These are phyloP conservation scores for Sycophila texana DNA, from an alignment of 2,888 invertebrate genomes.

Conservation along the genomic window DNA sequence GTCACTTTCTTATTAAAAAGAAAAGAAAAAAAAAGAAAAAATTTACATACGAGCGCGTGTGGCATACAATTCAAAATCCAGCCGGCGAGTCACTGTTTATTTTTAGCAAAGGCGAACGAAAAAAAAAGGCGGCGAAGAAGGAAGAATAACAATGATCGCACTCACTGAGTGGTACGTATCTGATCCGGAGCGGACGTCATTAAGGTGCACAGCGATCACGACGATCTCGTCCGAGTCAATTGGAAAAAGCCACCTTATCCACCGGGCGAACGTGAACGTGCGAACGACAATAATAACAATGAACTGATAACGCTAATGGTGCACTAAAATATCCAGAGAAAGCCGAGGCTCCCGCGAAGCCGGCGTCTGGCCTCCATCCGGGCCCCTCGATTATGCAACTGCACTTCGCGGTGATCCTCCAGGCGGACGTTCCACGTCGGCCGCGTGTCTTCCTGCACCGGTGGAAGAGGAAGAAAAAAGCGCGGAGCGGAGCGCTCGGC, in stretches of 20 bases:
- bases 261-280: neutral
- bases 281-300: neutral
- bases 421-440: too few species aligned
- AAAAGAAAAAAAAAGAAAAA: too few species aligned
- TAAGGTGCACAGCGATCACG: conserved; percentile 1
- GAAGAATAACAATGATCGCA: conserved; percentile 10
- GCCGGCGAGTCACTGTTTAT: conserved; percentile 9
- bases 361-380: conserved; percentile 10
- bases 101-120: conserved; percentile 14
- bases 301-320: neutral
- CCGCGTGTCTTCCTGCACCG: neutral
- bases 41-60: too few species aligned
- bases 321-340: conserved; percentile 15
- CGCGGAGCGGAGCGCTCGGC: too few species aligned
- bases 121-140: neutral
- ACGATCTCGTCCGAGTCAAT: neutral
- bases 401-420: too few species aligned
- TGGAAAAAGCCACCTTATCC: neutral
- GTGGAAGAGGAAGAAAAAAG: neutral
- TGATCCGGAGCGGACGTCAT: conserved; percentile 36
- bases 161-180: conserved; percentile 32
- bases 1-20: too few species aligned
- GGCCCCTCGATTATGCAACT: too few species aligned
- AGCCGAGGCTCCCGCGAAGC: conserved; percentile 2
- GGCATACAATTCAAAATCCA: too few species aligned